phyloP scores from a whole-genome alignment of 2,797 vertebrate species.

The Orestias chungarensis region DNA sequence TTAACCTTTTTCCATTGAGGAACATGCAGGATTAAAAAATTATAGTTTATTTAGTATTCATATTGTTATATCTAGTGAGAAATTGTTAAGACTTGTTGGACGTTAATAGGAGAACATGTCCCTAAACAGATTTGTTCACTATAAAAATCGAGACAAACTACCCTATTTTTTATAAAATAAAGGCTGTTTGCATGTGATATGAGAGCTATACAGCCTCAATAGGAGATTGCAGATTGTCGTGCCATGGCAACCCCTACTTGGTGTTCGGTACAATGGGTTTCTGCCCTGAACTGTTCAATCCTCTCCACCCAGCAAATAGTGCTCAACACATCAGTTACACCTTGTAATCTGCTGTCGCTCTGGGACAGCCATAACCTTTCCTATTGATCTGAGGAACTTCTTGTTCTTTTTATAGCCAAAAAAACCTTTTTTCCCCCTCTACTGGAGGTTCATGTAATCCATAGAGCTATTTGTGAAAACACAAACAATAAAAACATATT shows the following conservation, averaged over 20 bases:
- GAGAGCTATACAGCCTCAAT: slow-evolving; percentile 58
- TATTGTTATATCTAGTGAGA: neutral
- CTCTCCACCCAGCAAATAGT: slow-evolving; percentile 45
- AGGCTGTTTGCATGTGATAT: slow-evolving; percentile 43
- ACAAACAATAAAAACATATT: neutral
- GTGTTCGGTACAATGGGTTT: slow-evolving; percentile 69
- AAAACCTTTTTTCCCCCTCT: neutral
- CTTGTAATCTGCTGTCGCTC: slow-evolving; percentile 59
- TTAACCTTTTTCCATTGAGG: neutral
- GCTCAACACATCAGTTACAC: slow-evolving; percentile 52
- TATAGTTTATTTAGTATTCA: neutral
- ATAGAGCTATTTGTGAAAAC: neutral
- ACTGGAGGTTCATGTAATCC: slow-evolving; percentile 10
- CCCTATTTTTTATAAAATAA: slow-evolving; percentile 12
- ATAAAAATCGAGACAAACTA: neutral
- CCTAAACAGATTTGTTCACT: neutral
- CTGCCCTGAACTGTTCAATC: slow-evolving; percentile 56
- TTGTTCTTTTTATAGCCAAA: neutral
- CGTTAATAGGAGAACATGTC: neutral
- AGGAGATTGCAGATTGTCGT: slow-evolving; percentile 44
- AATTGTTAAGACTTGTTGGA: neutral
- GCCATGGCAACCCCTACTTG: slow-evolving; percentile 62
- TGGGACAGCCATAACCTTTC: slow-evolving; percentile 45
- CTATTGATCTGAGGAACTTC: slow-evolving; percentile 25
- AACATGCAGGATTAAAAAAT: neutral